Conservation (phyloP, 2,113 vertebrate genomes). For the Nycticorax nycticorax region DNA sequence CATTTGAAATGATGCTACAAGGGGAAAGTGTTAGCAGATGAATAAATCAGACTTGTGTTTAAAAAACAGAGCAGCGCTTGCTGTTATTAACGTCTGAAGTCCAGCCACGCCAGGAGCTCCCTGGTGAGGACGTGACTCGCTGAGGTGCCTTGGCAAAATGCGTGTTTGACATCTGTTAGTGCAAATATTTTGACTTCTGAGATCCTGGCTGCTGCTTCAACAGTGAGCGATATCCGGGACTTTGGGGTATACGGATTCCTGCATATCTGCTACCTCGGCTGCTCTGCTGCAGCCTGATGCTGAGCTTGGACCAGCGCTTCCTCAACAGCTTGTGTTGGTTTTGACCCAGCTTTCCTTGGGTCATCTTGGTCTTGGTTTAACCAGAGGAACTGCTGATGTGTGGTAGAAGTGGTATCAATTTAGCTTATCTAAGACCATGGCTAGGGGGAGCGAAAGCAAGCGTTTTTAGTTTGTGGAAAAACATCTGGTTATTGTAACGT, state of each 20-base stretch:
- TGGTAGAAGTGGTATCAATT: neutral
- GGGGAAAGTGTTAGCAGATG: neutral
- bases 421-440: neutral
- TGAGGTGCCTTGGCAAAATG: neutral
- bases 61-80: neutral
- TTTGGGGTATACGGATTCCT: neutral
- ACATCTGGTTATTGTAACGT: rapidly evolving
- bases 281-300: neutral
- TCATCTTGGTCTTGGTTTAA: neutral
- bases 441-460: neutral
- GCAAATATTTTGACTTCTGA: neutral
- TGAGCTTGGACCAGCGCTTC: neutral
- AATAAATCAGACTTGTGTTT: neutral
- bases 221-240: rapidly evolving
- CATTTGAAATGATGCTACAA: neutral
- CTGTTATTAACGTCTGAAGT: neutral
- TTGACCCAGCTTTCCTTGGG: neutral
- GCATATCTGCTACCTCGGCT: neutral
- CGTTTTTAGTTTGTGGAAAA: neutral
- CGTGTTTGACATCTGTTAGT: neutral
- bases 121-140: rapidly evolving
- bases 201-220: neutral
- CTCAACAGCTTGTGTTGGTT: neutral
- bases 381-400: neutral
- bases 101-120: rapidly evolving